Base-by-base conservation (phyloP, 2,113 vertebrate species). In the Tamias sibiricus region DNA sequence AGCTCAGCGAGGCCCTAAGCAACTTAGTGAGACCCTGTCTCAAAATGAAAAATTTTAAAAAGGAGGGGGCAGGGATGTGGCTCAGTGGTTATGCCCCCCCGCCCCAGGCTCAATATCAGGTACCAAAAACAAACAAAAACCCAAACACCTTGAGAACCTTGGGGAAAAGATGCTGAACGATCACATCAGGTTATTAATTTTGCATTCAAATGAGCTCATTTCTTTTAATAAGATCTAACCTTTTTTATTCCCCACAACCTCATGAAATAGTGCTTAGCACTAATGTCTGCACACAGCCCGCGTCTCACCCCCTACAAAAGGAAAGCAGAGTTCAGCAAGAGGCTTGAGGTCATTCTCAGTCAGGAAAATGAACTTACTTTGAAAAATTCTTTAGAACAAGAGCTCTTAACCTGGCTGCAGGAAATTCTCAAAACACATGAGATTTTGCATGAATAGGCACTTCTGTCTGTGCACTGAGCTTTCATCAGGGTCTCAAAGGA, bases 401-500 rank as follows among this genome's bases (percentile, higher is more conserved):
- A 68, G 71, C 52, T 80, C 72, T 81, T 82, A 68, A 90, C 35
- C 66, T 42, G 0, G 64, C 54, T 80, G 44, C 40, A 62, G 88
- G 71, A 76, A 87, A 68, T 66, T 47, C 88, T 82, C 93, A 47
- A 66, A 84, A n/a, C 68, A 30, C 5, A 54, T 16, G 94, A 68
- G 81, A 71, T 26, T 87, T 49, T 2, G 32, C 40, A 76, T 77
- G 91, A 96, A 95, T 59, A 35, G 76, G 59, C 16, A 28, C 87
- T 94, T 95, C 54, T 92, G 95, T 95, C 59, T 26, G 68, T 52
- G 89, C 20, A 44, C 6, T 19, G 17, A 20, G 88, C 85, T 85
- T 87, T 64, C 74, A 62, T 40, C 40, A 24, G 72, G 80, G 83
- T 97, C 91, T 95, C 95, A 97, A 92, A 96, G 94, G 81, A 90